Percentiles rank a stretch among this genome's conserved stretches.
Conservation (phyloP, 2,113 vertebrate genomes). For the Vidua macroura region DNA sequence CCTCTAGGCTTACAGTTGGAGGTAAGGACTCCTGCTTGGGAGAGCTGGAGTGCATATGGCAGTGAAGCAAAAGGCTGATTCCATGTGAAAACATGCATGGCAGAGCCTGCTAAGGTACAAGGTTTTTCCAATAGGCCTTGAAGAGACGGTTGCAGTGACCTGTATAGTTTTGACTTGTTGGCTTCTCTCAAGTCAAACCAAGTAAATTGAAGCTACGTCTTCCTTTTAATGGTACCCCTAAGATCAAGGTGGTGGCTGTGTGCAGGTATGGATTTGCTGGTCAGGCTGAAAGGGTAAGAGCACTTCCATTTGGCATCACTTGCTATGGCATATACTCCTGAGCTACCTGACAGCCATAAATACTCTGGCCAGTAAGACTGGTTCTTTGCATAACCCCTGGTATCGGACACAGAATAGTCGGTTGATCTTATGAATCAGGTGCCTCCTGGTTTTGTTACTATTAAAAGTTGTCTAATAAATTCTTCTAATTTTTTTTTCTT, state of each 20-base stretch:
- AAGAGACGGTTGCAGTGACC: neutral
- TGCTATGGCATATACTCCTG: neutral
- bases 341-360: neutral
- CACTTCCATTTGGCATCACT: neutral
- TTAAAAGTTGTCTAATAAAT: neutral
- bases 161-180: neutral
- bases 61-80: neutral
- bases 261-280: neutral
- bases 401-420: neutral
- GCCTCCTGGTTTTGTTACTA: neutral
- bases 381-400: neutral
- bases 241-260: neutral
- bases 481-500: neutral
- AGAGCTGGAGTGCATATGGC: neutral
- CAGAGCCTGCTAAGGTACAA: neutral
- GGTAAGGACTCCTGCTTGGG: neutral
- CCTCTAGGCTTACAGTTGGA: neutral
- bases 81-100: neutral
- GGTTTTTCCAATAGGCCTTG: neutral
- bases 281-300: neutral
- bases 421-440: neutral
- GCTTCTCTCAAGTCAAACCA: neutral
- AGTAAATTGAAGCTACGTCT: neutral
- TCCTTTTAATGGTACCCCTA: neutral
- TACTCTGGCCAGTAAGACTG: neutral